Conservation (phyloP, 2,888 invertebrate species). For the Bursaphelenchus okinawaensis region DNA sequence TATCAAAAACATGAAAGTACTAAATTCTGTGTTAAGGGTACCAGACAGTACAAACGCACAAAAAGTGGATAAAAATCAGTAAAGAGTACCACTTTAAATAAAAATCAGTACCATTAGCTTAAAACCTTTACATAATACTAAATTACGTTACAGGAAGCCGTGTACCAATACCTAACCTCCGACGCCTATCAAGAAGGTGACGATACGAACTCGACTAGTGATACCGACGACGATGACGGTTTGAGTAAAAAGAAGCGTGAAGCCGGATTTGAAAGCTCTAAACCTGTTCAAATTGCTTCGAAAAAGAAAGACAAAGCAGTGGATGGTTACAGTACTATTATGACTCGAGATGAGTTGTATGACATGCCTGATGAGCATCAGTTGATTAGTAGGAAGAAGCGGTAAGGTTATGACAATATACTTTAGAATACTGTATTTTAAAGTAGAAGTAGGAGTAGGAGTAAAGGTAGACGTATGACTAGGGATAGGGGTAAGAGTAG, state of each 20-base stretch:
- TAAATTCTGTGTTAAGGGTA: no score
- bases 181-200: conserved; percentile 5
- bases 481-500: no score
- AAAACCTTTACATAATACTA: neutral
- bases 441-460: no score
- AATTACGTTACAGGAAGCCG: neutral
- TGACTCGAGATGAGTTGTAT: neutral
- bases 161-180: neutral
- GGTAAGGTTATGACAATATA: neutral
- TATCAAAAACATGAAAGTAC: no score
- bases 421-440: no score
- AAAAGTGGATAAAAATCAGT: no score
- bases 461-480: no score
- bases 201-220: neutral
- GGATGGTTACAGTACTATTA: neutral
- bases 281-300: neutral
- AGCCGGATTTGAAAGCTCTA: neutral
- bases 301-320: neutral
- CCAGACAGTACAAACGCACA: no score
- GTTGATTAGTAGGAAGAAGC: neutral
- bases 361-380: neutral
- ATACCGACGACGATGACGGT: neutral
- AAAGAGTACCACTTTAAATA: no score
- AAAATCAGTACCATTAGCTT: no score
- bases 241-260: neutral